Evolutionary conservation across 1,140 invertebrate genomes (phyloP).

Genomic region (Heliconius himera): DNA sequence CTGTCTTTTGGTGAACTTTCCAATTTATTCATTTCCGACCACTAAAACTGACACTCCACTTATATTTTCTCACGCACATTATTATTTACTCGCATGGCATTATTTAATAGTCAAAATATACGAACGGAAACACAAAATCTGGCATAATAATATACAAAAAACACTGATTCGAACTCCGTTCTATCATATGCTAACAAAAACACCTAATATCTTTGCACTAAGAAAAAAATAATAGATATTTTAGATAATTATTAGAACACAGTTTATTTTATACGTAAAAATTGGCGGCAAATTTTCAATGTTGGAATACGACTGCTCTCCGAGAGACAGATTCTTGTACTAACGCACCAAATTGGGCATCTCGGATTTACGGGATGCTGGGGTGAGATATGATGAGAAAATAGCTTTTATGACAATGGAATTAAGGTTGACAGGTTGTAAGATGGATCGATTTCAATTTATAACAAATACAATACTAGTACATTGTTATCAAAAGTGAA

Average conservation of each 20-base stretch:
- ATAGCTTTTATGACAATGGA: not conserved
- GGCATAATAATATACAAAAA: too few relatives aligned
- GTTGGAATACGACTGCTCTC: slow-evolving; percentile 33
- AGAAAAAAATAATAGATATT: too few relatives aligned
- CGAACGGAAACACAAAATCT: too few relatives aligned
- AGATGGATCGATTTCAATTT: slow-evolving; percentile 1
- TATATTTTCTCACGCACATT: slow-evolving; percentile 18
- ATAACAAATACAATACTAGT: not conserved
- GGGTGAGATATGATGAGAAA: not conserved
- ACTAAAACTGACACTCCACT: slow-evolving; percentile 21
- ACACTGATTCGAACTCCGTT: too few relatives aligned
- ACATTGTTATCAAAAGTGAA: not conserved
- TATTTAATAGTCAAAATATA: not conserved
- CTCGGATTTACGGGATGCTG: slow-evolving; percentile 23
- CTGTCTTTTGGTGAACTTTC: slow-evolving; percentile 58
- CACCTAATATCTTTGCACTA: too few relatives aligned
- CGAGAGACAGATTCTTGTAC: slow-evolving; percentile 29
- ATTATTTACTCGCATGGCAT: not conserved
- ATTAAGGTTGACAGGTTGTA: slow-evolving; percentile 3
- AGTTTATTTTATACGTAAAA: slow-evolving; percentile 24
- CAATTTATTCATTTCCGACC: slow-evolving; percentile 67
- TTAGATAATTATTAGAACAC: not conserved
- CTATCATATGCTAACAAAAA: too few relatives aligned
- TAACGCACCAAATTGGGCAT: slow-evolving; percentile 30
- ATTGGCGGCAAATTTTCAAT: slow-evolving; percentile 49